phyloP scores from a whole-genome alignment of 1,140 invertebrate species.

The Grapholita molesta region DNA sequence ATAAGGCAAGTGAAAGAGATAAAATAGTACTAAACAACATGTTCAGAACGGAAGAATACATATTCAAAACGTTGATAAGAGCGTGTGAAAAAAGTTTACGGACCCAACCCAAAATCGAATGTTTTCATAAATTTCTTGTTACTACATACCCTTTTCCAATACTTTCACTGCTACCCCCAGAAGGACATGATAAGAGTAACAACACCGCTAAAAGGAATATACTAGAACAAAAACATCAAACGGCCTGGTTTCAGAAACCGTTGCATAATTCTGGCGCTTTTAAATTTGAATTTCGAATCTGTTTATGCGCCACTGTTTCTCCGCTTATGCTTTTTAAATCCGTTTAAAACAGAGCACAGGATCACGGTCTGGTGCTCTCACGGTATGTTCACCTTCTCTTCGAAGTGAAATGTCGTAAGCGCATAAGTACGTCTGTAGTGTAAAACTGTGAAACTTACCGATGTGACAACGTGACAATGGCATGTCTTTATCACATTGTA shows the following conservation, averaged over 20 bases:
- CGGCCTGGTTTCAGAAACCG: neutral
- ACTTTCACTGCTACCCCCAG: neutral
- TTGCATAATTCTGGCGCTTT: neutral
- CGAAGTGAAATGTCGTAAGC: neutral
- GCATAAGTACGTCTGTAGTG: neutral
- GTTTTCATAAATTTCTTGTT: no score
- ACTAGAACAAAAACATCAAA: neutral
- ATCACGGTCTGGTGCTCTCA: neutral
- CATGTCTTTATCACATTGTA: no score
- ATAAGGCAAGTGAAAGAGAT: no score
- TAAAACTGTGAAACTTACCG: no score
- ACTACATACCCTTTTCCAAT: neutral
- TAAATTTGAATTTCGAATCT: slow-evolving; percentile 3
- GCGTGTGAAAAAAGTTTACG: no score
- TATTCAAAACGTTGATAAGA: no score
- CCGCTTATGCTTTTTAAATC: slow-evolving; percentile 2
- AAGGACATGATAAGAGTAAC: neutral
- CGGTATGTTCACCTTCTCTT: neutral
- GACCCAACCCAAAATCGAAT: no score
- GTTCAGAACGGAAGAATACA: no score
- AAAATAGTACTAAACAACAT: no score
- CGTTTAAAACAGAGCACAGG: slow-evolving; percentile 5
- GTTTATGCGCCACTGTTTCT: neutral
- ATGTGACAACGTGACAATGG: no score
- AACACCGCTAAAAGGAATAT: neutral